Percentiles rank a stretch among this genome's conserved stretches.
phyloP scores from a whole-genome alignment of 1,140 invertebrate species.

The Nylanderia fulva region DNA sequence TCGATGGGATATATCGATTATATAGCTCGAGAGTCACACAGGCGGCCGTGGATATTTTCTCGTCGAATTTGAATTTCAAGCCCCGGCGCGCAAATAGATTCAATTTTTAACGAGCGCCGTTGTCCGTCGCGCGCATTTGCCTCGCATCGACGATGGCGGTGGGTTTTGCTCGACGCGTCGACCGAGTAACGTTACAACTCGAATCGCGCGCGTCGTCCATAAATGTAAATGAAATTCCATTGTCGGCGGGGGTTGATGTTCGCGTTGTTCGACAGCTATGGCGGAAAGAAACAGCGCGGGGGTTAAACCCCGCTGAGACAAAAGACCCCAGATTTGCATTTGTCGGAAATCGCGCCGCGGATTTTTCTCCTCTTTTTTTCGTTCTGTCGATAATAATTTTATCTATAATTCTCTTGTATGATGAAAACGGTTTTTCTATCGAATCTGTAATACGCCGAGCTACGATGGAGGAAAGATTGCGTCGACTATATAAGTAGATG shows the following conservation, averaged over 20 bases:
- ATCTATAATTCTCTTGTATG: background rate
- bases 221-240: conserved; percentile 73
- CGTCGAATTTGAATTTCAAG: conserved; percentile 81
- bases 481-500: background rate
- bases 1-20: conserved; percentile 76
- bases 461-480: background rate
- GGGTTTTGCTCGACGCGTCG: no score
- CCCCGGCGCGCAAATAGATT: conserved; percentile 80
- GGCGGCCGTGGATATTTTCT: conserved; percentile 71
- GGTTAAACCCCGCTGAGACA: conserved; percentile 20
- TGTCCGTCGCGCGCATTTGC: conserved; percentile 76
- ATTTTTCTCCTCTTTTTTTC: background rate
- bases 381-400: conserved; percentile 13
- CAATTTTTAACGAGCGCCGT: conserved; percentile 83
- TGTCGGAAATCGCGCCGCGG: background rate
- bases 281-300: conserved; percentile 17
- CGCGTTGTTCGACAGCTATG: conserved; percentile 38
- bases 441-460: background rate
- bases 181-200: conserved; percentile 76
- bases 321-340: background rate
- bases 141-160: conserved; percentile 71
- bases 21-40: conserved; percentile 59
- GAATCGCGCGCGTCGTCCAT: conserved; percentile 47
- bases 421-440: conserved; percentile 17
- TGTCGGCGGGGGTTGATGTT: conserved; percentile 54